Percentiles rank a stretch among this genome's conserved stretches.
Evolutionary conservation across 2,888 invertebrate genomes (phyloP).

Genomic region (Acheta domesticus): DNA sequence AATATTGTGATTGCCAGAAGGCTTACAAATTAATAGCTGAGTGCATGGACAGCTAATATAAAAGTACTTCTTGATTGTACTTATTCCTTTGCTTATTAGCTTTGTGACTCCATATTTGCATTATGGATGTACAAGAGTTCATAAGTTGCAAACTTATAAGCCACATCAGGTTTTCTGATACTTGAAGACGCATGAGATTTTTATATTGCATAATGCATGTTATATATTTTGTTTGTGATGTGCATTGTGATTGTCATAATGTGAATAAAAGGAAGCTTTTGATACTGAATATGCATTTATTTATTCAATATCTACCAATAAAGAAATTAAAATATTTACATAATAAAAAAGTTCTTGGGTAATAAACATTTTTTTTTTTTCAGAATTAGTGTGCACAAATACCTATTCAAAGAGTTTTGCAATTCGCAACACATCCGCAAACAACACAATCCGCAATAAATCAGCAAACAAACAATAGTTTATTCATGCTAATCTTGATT

Average conservation of each 20-base stretch:
- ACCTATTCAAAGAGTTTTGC: too few relatives aligned
- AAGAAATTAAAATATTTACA: too few relatives aligned
- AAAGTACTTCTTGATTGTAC: constrained; percentile 4
- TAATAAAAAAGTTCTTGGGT: too few relatives aligned
- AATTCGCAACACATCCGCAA: too few relatives aligned
- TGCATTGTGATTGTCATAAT: constrained; percentile 26
- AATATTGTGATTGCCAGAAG: constrained; percentile 18
- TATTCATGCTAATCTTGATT: too few relatives aligned
- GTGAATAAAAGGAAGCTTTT: constrained; percentile 29
- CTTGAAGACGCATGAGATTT: constrained; percentile 24
- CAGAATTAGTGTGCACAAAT: too few relatives aligned
- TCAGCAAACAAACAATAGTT: too few relatives aligned
- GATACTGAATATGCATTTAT: constrained; percentile 22
- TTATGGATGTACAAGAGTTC: background rate
- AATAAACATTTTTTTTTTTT: too few relatives aligned
- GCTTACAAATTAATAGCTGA: background rate
- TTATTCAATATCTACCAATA: background rate
- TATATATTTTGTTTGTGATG: constrained; percentile 28
- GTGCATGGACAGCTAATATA: background rate
- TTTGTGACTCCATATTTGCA: constrained; percentile 6
- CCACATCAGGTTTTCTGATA: constrained; percentile 24
- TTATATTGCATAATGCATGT: constrained; percentile 19
- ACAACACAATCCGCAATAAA: too few relatives aligned
- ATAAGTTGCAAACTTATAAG: background rate
- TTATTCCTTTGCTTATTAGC: constrained; percentile 7